Conservation (phyloP, 2,797 vertebrate species). For the Chaetophractus vellerosus region DNA sequence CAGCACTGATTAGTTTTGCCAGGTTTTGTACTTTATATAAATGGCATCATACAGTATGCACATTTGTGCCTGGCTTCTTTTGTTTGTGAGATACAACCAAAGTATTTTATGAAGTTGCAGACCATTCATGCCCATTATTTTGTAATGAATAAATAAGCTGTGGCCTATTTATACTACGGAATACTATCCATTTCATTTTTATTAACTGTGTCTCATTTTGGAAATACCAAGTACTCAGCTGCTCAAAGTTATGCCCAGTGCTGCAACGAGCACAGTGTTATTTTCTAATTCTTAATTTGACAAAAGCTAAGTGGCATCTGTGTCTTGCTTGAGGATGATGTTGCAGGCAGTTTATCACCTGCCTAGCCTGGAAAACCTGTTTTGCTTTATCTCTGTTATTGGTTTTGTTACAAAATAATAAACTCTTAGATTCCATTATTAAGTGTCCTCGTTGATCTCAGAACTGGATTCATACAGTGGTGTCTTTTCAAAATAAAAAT, state of each 20-base stretch:
- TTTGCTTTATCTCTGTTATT: conserved; percentile 83
- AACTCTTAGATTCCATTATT: conserved; percentile 37
- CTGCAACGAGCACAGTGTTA: conserved; percentile 69
- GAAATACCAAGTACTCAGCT: conserved; percentile 53
- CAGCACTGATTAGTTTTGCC: neutral
- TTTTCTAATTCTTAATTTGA: conserved; percentile 90
- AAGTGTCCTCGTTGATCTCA: conserved; percentile 59
- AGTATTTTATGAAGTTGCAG: neutral
- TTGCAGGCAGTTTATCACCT: conserved; percentile 83
- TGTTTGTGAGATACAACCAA: neutral
- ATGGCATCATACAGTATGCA: neutral
- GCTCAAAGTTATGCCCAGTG: conserved; percentile 48
- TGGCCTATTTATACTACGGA: neutral
- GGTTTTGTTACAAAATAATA: conserved; percentile 70
- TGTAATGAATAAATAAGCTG: neutral
- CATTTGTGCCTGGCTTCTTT: neutral
- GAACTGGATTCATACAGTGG: neutral
- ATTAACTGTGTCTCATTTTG: neutral
- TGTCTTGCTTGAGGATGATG: conserved; percentile 90
- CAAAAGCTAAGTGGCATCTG: conserved; percentile 90
- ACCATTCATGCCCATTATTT: neutral
- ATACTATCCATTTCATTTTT: neutral
- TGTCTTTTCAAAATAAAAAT: neutral
- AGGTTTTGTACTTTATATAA: neutral
- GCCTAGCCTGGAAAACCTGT: conserved; percentile 90